Percentiles rank a stretch among this genome's conserved stretches.
Evolutionary conservation across 2,888 invertebrate genomes (phyloP).

Genomic region (Drosophila subsilvestris): DNA sequence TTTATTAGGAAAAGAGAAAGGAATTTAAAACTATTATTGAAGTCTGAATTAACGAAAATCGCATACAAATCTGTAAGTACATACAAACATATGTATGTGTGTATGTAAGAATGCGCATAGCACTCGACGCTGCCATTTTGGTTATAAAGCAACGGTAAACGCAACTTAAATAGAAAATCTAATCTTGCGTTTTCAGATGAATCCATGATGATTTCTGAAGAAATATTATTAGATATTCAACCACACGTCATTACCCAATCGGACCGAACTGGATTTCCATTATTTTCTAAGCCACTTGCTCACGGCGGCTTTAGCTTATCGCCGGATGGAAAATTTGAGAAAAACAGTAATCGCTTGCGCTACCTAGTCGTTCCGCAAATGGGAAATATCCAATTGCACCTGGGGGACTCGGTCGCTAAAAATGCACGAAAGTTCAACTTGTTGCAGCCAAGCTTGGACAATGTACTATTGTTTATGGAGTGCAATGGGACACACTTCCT

Average conservation of each 20-base stretch:
- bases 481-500: not conserved
- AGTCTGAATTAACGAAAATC: not conserved
- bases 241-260: not conserved
- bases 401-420: not conserved
- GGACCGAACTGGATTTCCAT: conserved; percentile 29
- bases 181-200: not conserved
- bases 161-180: not conserved
- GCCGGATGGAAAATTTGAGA: conserved; percentile 39
- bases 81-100: no score
- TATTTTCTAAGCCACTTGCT: conserved; percentile 16
- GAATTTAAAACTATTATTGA: not conserved
- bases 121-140: not conserved
- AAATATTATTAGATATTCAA: conserved; percentile 27
- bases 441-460: conserved; percentile 37
- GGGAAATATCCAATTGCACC: conserved; percentile 1
- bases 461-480: conserved; percentile 49
- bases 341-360: conserved; percentile 7
- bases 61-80: no score
- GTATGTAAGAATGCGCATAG: not conserved
- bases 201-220: conserved; percentile 25
- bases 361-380: conserved; percentile 21
- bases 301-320: conserved; percentile 55
- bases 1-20: not conserved
- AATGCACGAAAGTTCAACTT: not conserved
- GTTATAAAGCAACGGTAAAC: not conserved